Base-by-base conservation (phyloP, 2,888 invertebrate genomes). In the Gerris lacustris region DNA sequence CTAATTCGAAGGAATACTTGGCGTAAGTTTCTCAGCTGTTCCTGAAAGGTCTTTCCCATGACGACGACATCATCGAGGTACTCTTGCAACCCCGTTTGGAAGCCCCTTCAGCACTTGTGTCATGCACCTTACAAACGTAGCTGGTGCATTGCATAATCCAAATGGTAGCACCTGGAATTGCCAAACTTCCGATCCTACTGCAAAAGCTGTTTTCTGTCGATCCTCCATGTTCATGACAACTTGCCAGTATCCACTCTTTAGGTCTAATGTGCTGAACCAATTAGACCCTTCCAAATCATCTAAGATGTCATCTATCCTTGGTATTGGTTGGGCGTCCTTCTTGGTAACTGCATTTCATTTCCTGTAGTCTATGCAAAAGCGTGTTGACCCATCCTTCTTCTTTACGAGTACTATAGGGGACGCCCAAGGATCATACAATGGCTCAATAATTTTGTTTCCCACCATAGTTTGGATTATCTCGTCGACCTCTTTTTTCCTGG, bases 31-130 rank as follows among this genome's bases (percentile, higher is more conserved):
- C 43, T 6, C 17, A 66, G n/a, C 6, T 31, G 43, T n/a, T 9
- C 17, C 66, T 66, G 15, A 44, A 66, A 66, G 11, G 66, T 66
- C 15, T 7, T n/a, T 5, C 66, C 66, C 9, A 44, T 31, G 5
- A 69, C 71, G 5, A 69, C 31, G 7, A 70, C 45, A 45, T 70
- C 71, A 55, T 70, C 71, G 17, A 70, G 62, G 31, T 70, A 70
- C 66, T 11, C 45, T 17, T 17, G 67, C 47, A 6, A 43, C 7
- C 15, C 45, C 43, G 6, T 31, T 31, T 45, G n/a, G 18, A 7
- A 66, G 66, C n/a, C 66, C 43, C 11, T 66, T 44, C 66, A 45
- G 43, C 11, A 31, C 45, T 9, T 47, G 44, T 18, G 17, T 66
- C 7, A 67, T 45, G 9, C 43, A 66, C 63, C 17, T 67, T 6